Base-by-base conservation (phyloP, 2,888 invertebrate genomes). In the Incurvaria masculella region DNA sequence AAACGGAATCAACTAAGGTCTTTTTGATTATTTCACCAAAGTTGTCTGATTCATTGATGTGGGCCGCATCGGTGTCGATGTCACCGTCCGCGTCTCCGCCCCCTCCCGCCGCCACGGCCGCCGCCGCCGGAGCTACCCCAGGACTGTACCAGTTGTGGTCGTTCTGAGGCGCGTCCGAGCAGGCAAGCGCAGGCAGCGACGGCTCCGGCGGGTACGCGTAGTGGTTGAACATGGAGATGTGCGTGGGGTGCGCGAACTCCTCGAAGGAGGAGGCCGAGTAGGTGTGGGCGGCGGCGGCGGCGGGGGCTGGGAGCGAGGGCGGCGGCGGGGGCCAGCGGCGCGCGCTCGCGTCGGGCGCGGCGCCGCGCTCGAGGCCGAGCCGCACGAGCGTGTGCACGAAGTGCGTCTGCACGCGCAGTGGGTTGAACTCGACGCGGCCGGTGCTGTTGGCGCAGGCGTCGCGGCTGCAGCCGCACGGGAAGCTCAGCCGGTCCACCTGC, bases 381-480 rank as follows among this genome's bases (percentile, higher is more conserved):
- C 96, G 84, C 96, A 97, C 96, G 46, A 97, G 81, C 0, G 97
- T 98, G 64, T 97, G 96, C 59, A 97, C 94, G 64, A 96, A 97
- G 72, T 98, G 98, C 16, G 96, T 96, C 53, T 96, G 85, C 5
- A 98, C 97, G 54, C 97, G 84, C 33, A 94, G 87, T 1, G 97
- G 96, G 68, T 97, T 97, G 66, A 98, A 98, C 69, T 97, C 97
- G 54, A 97, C 92, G 53, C 98, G 84, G 4, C 98, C 98, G 42
- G 88, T 85, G 1, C 88, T 87, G 67, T 98, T 98, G 51, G 87
- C 89, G 70, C 98, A 98, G 44, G 94, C 94, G 60, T 96, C 96
- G 57, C 93, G 87, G 2, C 92, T 89, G 70, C 97, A 98, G 11
- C 97, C 96, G 68, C 98, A 98, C 0, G 98, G 98, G 65, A 97